Conservation (phyloP, 2,797 vertebrate genomes). For the Synanceia verrucosa region DNA sequence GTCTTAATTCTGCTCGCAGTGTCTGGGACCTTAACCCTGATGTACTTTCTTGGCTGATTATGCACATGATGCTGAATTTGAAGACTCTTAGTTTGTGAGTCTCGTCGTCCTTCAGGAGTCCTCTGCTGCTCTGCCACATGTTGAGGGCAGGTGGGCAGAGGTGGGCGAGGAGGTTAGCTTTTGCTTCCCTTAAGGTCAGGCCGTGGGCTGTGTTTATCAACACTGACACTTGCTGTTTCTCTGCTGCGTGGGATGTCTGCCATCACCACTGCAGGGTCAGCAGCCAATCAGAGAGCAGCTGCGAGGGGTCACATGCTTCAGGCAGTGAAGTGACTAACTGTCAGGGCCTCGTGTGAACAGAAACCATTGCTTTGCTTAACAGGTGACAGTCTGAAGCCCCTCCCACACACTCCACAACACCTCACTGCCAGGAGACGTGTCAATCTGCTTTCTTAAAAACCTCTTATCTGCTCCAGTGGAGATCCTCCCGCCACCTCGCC, state of each 20-base stretch:
- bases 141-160: constrained; percentile 45
- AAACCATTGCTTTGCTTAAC: constrained; percentile 2
- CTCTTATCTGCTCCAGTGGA: constrained; percentile 12
- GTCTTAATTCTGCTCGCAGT: constrained; percentile 22
- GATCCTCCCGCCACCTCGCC: background rate
- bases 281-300: constrained; percentile 45
- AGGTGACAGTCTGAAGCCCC: background rate
- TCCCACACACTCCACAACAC: background rate
- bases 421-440: constrained; percentile 15
- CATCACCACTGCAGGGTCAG: background rate
- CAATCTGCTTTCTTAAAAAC: background rate
- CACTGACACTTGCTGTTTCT: constrained; percentile 45
- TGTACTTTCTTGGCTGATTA: background rate
- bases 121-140: constrained; percentile 48
- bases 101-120: constrained; percentile 7
- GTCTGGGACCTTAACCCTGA: constrained; percentile 1
- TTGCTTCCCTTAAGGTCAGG: constrained; percentile 53
- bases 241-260: constrained; percentile 48
- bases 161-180: constrained; percentile 24
- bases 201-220: constrained; percentile 58
- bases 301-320: constrained; percentile 29
- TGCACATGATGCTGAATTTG: background rate
- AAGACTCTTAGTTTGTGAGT: background rate
- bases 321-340: constrained; percentile 26
- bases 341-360: background rate